A percentile compares a stretch with the other conserved stretches of the same genome.
These are phyloP conservation scores for Psix sp. DNA, from an alignment of 1,140 invertebrate genomes.

Conservation along the genomic window DNA sequence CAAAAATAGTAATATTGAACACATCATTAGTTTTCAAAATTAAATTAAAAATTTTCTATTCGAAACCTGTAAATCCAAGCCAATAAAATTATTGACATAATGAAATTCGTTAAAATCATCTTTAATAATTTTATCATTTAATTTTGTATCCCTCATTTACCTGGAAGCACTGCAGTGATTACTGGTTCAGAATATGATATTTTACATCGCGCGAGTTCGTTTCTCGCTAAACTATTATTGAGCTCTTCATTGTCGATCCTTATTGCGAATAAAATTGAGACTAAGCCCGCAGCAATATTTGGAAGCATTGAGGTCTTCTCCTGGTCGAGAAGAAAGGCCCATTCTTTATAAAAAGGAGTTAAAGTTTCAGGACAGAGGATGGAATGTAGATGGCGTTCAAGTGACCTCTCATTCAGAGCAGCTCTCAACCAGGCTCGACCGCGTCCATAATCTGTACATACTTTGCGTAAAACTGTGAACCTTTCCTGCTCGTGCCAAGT, in stretches of 20 bases:
- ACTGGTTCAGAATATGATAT: conserved; percentile 77
- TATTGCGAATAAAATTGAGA: conserved; percentile 92
- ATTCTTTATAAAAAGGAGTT: conserved; percentile 88
- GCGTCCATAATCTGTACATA: conserved; percentile 88
- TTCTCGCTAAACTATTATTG: conserved; percentile 79
- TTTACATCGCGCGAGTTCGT: conserved; percentile 65
- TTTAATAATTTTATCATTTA: too few relatives aligned
- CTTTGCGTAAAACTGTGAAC: conserved; percentile 86
- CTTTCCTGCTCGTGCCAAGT: conserved; percentile 92
- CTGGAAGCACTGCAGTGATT: conserved; percentile 73
- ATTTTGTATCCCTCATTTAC: too few relatives aligned
- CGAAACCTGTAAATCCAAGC: too few relatives aligned
- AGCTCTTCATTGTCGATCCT: conserved; percentile 90
- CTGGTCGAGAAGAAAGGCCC: conserved; percentile 87
- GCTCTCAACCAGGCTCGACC: conserved; percentile 92
- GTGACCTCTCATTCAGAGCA: conserved; percentile 90
- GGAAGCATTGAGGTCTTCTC: conserved; percentile 86
- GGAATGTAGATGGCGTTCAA: conserved; percentile 90
- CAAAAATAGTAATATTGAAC: too few relatives aligned
- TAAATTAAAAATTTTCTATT: too few relatives aligned
- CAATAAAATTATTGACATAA: too few relatives aligned
- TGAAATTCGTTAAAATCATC: too few relatives aligned
- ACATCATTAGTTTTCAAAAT: too few relatives aligned
- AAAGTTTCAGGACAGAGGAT: conserved; percentile 84
- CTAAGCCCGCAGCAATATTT: conserved; percentile 90